These are phyloP conservation scores for Cathartes aura DNA, from an alignment of 2,113 vertebrate species.

Conservation along the genomic window DNA sequence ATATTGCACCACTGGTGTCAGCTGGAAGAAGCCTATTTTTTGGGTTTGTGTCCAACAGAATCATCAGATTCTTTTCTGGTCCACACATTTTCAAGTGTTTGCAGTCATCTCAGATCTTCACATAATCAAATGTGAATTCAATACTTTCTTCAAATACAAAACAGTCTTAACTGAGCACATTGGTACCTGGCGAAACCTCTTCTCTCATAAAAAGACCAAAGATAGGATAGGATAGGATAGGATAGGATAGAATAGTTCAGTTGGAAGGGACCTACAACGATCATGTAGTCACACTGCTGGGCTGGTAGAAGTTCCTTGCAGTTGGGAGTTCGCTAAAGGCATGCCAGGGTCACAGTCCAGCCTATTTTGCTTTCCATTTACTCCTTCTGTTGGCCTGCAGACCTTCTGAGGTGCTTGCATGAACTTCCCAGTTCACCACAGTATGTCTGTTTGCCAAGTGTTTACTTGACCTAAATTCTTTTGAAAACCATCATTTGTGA, in stretches of 20 bases:
- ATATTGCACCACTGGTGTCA: neutral
- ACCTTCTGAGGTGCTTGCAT: neutral
- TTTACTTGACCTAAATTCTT: constrained; percentile 49
- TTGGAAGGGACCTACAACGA: neutral
- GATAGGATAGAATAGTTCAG: neutral
- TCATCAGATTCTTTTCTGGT: neutral
- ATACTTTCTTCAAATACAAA: neutral
- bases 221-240: neutral
- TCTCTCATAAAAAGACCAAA: neutral
- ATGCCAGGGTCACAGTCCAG: neutral
- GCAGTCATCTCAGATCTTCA: neutral
- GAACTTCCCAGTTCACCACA: neutral
- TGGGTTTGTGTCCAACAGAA: neutral
- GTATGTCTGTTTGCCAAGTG: neutral
- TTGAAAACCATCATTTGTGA: constrained; percentile 19
- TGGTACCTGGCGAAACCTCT: neutral
- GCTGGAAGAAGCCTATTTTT: neutral
- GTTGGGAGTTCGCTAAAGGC: neutral
- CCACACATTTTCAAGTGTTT: neutral
- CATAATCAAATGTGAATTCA: neutral
- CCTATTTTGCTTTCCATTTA: neutral
- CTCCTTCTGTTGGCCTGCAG: neutral
- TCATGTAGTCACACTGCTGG: neutral
- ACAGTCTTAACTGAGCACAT: neutral
- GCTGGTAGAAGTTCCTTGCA: neutral